A percentile compares a stretch with the other conserved stretches of the same genome.
Conservation (phyloP, 2,888 invertebrate species). For the Lasius fuliginosus region DNA sequence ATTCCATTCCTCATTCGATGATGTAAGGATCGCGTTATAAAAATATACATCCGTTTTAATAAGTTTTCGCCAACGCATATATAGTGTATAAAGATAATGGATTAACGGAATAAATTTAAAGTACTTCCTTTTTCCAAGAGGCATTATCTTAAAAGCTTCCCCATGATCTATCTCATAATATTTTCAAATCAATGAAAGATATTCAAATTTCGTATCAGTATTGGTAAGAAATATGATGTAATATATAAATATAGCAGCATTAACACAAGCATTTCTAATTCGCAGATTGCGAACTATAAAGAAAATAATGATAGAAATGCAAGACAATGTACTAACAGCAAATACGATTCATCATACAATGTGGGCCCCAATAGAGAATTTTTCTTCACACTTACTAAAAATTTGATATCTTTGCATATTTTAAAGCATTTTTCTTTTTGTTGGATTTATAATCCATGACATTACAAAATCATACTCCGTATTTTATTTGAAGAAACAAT, state of each 20-base stretch:
- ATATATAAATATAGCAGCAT: conserved; percentile 6
- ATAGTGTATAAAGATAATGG: neutral
- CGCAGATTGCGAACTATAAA: conserved; percentile 2
- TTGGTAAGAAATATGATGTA: neutral
- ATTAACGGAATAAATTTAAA: conserved; percentile 16
- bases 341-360: conserved; percentile 48
- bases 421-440: neutral
- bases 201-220: conserved; percentile 17
- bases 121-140: neutral
- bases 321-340: conserved; percentile 71
- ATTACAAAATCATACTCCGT: neutral
- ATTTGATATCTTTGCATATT: neutral
- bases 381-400: conserved; percentile 15
- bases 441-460: neutral
- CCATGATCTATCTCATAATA: neutral
- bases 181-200: conserved; percentile 19
- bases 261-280: conserved; percentile 10
- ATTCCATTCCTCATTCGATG: conserved; percentile 67
- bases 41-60: neutral
- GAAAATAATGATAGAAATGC: conserved; percentile 57
- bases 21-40: conserved; percentile 15
- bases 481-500: neutral
- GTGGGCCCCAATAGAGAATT: neutral
- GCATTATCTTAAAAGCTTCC: neutral
- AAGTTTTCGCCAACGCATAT: neutral